Conservation (phyloP, 2,888 invertebrate species). For the Shargacucullia verbasci region DNA sequence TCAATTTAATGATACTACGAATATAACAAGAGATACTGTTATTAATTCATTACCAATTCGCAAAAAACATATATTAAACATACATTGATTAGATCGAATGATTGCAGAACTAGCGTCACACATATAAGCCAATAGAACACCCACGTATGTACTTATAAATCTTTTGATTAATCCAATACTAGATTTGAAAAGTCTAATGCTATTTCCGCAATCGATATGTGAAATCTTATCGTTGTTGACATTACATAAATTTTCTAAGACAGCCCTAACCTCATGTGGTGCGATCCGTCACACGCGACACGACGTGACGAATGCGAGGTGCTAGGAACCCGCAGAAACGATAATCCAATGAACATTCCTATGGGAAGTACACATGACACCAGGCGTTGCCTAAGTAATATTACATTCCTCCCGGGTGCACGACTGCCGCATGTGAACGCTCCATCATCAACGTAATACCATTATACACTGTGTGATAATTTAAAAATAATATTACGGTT, state of each 20-base stretch:
- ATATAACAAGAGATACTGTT: too few species aligned
- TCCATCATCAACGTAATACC: slow-evolving; percentile 25
- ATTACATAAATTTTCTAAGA: slow-evolving; percentile 3
- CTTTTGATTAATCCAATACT: not conserved
- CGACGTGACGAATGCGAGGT: slow-evolving; percentile 60
- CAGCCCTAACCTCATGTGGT: slow-evolving; percentile 41
- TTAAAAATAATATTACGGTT: slow-evolving; percentile 19
- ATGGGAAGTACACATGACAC: slow-evolving; percentile 50
- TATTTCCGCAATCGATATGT: slow-evolving; percentile 8
- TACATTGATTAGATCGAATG: too few species aligned
- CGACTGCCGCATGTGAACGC: slow-evolving; percentile 28
- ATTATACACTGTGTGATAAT: slow-evolving; percentile 19
- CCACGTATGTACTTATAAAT: not conserved
- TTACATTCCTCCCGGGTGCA: slow-evolving; percentile 47
- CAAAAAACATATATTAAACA: too few species aligned
- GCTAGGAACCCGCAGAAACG: slow-evolving; percentile 43
- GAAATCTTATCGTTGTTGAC: not conserved
- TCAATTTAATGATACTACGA: too few species aligned
- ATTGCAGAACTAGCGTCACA: slow-evolving; percentile 2
- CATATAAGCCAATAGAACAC: not conserved
- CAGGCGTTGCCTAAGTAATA: slow-evolving; percentile 44
- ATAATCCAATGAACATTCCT: slow-evolving; percentile 57
- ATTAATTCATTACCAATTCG: too few species aligned
- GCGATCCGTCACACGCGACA: slow-evolving; percentile 59
- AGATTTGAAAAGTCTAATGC: not conserved